Conservation (phyloP, 2,797 vertebrate species). For the Sylvilagus floridanus region DNA sequence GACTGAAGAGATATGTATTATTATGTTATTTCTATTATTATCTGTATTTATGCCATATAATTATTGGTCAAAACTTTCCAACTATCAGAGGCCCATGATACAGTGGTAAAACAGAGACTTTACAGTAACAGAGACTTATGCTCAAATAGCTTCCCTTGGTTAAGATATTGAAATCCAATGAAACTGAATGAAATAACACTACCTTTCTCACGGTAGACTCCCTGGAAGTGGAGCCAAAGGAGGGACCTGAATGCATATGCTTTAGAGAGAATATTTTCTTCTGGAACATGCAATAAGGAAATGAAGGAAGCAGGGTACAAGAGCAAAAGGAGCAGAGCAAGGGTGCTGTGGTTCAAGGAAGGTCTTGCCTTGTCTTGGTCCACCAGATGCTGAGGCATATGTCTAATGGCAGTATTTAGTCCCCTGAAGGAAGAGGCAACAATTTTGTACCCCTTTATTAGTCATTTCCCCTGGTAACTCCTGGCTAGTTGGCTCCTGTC, state of each 20-base stretch:
- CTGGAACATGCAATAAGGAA: not conserved
- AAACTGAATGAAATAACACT: not conserved
- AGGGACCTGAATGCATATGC: not conserved
- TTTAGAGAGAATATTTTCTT: not conserved
- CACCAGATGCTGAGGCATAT: not conserved
- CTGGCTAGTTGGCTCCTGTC: not conserved
- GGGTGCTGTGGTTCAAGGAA: not conserved
- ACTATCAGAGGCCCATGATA: not conserved
- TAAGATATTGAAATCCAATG: not conserved
- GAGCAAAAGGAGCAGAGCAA: not conserved
- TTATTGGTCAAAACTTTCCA: conserved; percentile 13
- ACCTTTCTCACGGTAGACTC: not conserved
- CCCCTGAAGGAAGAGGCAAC: not conserved
- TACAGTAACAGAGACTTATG: not conserved
- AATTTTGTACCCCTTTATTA: not conserved
- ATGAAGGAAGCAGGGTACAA: not conserved
- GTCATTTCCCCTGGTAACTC: not conserved
- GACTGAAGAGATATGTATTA: not conserved
- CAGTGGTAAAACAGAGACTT: not conserved
- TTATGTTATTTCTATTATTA: not conserved
- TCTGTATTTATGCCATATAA: not conserved
- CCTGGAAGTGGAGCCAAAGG: not conserved
- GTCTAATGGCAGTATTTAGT: not conserved
- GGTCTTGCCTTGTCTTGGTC: not conserved
- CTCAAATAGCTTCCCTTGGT: not conserved